Evolutionary conservation across 2,888 invertebrate species (phyloP).

Genomic region (Philonicus albiceps): DNA sequence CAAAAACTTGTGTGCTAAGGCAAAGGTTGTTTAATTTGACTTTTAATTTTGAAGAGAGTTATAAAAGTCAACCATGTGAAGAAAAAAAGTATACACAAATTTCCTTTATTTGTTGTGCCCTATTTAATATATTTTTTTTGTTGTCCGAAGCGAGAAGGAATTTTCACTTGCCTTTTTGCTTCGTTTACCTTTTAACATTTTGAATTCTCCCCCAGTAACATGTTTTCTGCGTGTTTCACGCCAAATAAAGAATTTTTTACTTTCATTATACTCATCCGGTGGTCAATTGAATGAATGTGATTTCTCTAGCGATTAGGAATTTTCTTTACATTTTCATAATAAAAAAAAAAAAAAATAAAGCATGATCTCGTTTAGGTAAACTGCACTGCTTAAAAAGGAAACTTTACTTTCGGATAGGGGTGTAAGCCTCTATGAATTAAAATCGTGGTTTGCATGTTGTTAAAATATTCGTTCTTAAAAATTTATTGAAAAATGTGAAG

Average conservation of each 20-base stretch:
- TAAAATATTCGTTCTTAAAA: not conserved
- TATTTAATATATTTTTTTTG: too few species aligned
- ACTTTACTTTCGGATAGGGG: not conserved
- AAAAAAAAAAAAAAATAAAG: not conserved
- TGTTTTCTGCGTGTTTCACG: not conserved
- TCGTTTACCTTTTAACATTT: not conserved
- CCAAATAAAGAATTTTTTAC: conserved; percentile 19
- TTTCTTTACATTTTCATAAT: not conserved
- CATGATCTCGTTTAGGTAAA: not conserved
- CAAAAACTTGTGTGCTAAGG: not conserved
- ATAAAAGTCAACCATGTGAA: not conserved
- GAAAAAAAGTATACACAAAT: not conserved
- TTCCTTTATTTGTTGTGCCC: conserved; percentile 5
- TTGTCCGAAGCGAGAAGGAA: not conserved
- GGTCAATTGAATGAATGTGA: not conserved
- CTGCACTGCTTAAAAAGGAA: not conserved
- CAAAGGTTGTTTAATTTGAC: not conserved
- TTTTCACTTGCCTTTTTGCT: conserved; percentile 6
- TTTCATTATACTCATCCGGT: not conserved
- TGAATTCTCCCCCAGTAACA: not conserved
- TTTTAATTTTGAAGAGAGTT: not conserved
- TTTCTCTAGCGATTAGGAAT: conserved; percentile 2
- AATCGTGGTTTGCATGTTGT: not conserved
- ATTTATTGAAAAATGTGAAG: not conserved
- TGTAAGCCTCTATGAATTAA: not conserved